Base-by-base conservation (phyloP, 2,888 invertebrate genomes). In the Drosophila prostipennis region DNA sequence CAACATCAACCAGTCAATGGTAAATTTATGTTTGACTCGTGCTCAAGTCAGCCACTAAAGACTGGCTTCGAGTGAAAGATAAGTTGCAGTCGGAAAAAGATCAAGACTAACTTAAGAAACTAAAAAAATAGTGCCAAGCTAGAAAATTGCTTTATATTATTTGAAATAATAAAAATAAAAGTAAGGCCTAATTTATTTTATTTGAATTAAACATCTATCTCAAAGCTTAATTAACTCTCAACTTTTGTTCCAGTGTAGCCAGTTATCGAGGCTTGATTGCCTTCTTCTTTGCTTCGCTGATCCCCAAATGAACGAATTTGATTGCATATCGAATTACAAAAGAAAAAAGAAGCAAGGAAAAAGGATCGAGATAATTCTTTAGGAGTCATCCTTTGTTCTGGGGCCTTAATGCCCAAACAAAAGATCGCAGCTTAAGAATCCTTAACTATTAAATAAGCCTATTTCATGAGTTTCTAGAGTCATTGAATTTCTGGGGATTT, bases 21-120 rank as follows among this genome's bases (percentile, higher is more conserved):
- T 69, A 77, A 85, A 80, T 82, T 85, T 82, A 85, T 85, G 78
- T 78, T 77, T 85, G 82, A 65, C 82, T 77, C 82, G 82, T 85
- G 82, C 82, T 73, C 72, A 82, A 77, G 59, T 64, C 70, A 72
- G 67, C 49, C 42, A 40, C 48, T 51, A 37, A 74, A 54, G 59
- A 74, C 61, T 43, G n/a, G 55, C 53, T 42, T 14, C 26, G 19
- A 65, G 39, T 42, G 23, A 32, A 39, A 48, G 43, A 54, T 60
- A 54, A 32, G 53, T 32, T 49, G 16, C 34, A 32, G 42, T 32
- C 13, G 3, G n/a, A 32, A 26, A 53, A 53, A 48, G 26, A 29
- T 14, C 32, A 11, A 14, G 10, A n/a, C 2, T 3, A 16, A 26
- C 4, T 8, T 8, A 14, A 8, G 8, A 2, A 8, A 40, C 6